Evolutionary conservation across 2,888 invertebrate species (phyloP).

Genomic region (Lordiphosa fenestrarum): DNA sequence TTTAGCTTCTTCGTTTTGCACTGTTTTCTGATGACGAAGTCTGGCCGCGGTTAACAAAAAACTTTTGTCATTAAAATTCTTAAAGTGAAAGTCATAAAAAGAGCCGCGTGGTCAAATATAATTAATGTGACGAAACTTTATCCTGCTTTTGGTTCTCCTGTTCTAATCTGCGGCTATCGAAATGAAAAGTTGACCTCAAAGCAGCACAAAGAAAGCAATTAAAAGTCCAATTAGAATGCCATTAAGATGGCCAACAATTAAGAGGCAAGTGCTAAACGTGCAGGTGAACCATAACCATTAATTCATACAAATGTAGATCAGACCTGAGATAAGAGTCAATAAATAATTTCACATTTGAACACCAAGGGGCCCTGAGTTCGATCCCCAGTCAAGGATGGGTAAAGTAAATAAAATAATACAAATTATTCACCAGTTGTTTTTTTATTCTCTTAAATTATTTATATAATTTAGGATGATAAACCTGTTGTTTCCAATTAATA

Average conservation of each 20-base stretch:
- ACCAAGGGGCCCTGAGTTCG: too few species aligned
- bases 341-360: slow-evolving; percentile 5
- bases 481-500: too few species aligned
- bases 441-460: too few species aligned
- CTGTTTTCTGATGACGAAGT: slow-evolving; percentile 19
- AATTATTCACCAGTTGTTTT: too few species aligned
- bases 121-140: slow-evolving; percentile 58
- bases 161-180: slow-evolving; percentile 50
- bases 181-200: slow-evolving; percentile 29
- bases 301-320: slow-evolving; percentile 28
- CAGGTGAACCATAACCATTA: slow-evolving; percentile 29
- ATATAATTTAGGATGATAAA: too few species aligned
- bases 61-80: slow-evolving; percentile 62
- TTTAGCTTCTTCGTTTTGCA: slow-evolving; percentile 9
- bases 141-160: slow-evolving; percentile 26
- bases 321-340: slow-evolving; percentile 16
- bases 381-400: too few species aligned
- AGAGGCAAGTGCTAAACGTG: slow-evolving; percentile 33
- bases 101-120: slow-evolving; percentile 55
- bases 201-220: slow-evolving; percentile 53
- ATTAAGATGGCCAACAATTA: slow-evolving; percentile 51
- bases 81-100: slow-evolving; percentile 53
- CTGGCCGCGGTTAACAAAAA: slow-evolving; percentile 37
- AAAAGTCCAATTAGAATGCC: slow-evolving; percentile 64
- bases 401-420: too few species aligned